A percentile compares a stretch with the other conserved stretches of the same genome.
Evolutionary conservation across 2,113 vertebrate genomes (phyloP).

Genomic region (Semnornis frantzii): DNA sequence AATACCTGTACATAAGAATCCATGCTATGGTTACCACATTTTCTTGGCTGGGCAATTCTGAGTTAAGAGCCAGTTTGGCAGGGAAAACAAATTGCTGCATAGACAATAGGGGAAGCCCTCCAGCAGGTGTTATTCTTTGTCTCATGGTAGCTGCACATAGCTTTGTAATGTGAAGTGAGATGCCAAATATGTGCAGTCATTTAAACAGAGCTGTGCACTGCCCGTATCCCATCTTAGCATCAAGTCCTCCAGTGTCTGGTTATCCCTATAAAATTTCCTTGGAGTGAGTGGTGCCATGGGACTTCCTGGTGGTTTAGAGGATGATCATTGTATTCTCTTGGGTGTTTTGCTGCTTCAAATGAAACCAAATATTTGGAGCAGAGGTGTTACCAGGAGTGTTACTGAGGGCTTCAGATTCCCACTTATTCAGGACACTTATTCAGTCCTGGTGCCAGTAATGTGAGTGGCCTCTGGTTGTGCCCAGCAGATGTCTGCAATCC

Average conservation of each 20-base stretch:
- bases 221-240: background rate
- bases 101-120: background rate
- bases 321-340: rapidly evolving
- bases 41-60: background rate
- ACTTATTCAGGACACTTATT: background rate
- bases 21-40: background rate
- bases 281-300: background rate
- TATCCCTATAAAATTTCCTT: background rate
- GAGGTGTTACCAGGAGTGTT: background rate
- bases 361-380: background rate
- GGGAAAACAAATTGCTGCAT: background rate
- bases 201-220: background rate
- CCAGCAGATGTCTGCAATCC: background rate
- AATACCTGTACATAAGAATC: background rate
- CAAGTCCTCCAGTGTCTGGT: background rate
- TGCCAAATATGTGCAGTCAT: background rate
- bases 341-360: background rate
- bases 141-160: background rate
- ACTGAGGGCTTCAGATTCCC: background rate
- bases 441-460: background rate
- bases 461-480: background rate
- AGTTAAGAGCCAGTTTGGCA: background rate
- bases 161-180: background rate
- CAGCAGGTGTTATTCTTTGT: background rate
- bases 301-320: background rate